Base-by-base conservation (phyloP, 2,113 vertebrate species). In the Holacanthus passer region DNA sequence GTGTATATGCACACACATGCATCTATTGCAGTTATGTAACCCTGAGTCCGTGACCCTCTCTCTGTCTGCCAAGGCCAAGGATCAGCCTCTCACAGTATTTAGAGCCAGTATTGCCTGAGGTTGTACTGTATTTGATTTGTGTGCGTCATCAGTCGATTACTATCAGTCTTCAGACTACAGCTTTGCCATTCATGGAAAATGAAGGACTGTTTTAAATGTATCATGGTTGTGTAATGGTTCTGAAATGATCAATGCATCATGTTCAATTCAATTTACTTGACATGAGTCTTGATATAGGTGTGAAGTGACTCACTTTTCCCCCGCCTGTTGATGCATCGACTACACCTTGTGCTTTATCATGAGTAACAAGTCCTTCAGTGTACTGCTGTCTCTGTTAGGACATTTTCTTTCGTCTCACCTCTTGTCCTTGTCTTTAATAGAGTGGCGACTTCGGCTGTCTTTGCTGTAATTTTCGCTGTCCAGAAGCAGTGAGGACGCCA, bases 381-480 rank as follows among this genome's bases (percentile, higher is more conserved):
- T 60, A 10, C 31, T 47, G 39, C 29, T 22, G 10, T 75, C 19
- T 65, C 14, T 50, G 20, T 8, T 19, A 7, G 5, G 16, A 59
- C 0, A 43, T 16, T 41, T 41, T 31, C 27, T 52, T 32, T 16
- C 1, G 5, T 14, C 94, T 85, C 77, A 98, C 97, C 96, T 98
- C 90, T 97, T 98, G 47, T 96, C 95, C 92, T 97, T 97, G 41
- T 99, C 98, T 81, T 98, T 97, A 74, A 96, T 90, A 74, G 96
- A 95, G 86, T 96, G 96, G 27, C 96, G 95, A 35, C 95, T 94
- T 91, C 96, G 95, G 24, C 73, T 59, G 0, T 97, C 97, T 89
- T 97, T 97, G 73, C 95, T 79, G 50, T 93, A 89, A 93, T 96
- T 96, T 66, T 99, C 97, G 0, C 95, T 96, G 79, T 99, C 97